Evolutionary conservation across 2,797 vertebrate genomes (phyloP).

Genomic region (Tachyglossus aculeatus): DNA sequence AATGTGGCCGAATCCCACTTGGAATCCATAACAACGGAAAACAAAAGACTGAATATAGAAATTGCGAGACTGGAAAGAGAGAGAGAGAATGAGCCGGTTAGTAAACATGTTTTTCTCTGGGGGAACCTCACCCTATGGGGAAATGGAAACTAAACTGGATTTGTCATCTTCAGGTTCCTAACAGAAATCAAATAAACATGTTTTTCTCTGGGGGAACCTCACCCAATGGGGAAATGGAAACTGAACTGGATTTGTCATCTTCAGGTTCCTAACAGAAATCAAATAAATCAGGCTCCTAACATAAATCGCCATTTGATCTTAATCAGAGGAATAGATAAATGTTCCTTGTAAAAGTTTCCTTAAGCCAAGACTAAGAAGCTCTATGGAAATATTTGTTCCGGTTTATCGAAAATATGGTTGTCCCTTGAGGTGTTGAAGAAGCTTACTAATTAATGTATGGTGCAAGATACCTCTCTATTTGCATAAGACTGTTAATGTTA

Average conservation of each 20-base stretch:
- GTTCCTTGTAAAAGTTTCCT: constrained; percentile 6
- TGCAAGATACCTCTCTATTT: constrained; percentile 44
- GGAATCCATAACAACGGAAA: constrained; percentile 80
- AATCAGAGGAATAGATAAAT: not conserved
- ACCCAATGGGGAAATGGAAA: not conserved
- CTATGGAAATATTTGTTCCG: constrained; percentile 13
- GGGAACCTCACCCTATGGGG: not conserved
- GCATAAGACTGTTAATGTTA: too few relatives aligned
- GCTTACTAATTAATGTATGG: constrained; percentile 33
- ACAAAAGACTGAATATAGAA: constrained; percentile 83
- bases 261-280: not conserved
- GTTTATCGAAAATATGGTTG: constrained; percentile 22
- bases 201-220: not conserved
- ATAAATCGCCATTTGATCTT: not conserved
- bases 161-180: not conserved
- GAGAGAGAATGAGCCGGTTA: constrained; percentile 85
- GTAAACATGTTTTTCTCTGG: constrained; percentile 48
- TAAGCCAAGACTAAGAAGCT: not conserved
- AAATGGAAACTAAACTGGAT: not conserved
- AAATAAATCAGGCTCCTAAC: not conserved
- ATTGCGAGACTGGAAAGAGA: constrained; percentile 87
- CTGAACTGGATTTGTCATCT: not conserved
- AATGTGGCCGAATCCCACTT: constrained; percentile 84
- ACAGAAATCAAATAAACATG: not conserved
- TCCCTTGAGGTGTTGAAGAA: constrained; percentile 29